Evolutionary conservation across 2,888 invertebrate species (phyloP).

Genomic region (Morpho helenor): DNA sequence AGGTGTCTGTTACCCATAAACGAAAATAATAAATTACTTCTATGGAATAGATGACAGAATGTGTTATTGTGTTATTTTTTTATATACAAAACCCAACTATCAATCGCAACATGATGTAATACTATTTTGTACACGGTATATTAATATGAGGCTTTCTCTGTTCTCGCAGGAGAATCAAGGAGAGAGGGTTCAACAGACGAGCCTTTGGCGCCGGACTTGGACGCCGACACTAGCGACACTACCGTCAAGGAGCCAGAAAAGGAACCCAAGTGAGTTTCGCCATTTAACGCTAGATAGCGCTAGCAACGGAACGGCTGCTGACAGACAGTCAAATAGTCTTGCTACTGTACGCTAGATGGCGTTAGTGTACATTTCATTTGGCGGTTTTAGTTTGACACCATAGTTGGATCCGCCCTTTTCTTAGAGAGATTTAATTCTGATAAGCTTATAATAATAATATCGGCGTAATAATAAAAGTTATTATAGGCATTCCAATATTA

Average conservation of each 20-base stretch:
- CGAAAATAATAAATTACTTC: too few relatives aligned
- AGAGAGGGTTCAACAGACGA: slow-evolving; percentile 70
- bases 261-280: slow-evolving; percentile 45
- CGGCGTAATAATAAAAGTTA: too few relatives aligned
- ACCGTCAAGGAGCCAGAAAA: slow-evolving; percentile 60
- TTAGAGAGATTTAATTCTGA: too few relatives aligned
- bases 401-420: too few relatives aligned
- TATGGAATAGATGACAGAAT: too few relatives aligned
- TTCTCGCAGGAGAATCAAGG: slow-evolving; percentile 54
- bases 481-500: too few relatives aligned
- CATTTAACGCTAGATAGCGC: slow-evolving; percentile 5
- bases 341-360: slow-evolving; percentile 3
- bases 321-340: not conserved
- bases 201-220: slow-evolving; percentile 56
- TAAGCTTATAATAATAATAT: too few relatives aligned
- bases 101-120: not conserved
- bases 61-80: not conserved
- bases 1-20: too few relatives aligned
- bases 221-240: slow-evolving; percentile 55
- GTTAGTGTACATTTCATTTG: not conserved
- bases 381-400: not conserved
- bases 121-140: not conserved
- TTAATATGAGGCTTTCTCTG: slow-evolving; percentile 4
- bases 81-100: not conserved
- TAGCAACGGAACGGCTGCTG: not conserved